These are phyloP conservation scores for Limnephilus lunatus DNA, from an alignment of 2,888 invertebrate genomes.

Conservation along the genomic window DNA sequence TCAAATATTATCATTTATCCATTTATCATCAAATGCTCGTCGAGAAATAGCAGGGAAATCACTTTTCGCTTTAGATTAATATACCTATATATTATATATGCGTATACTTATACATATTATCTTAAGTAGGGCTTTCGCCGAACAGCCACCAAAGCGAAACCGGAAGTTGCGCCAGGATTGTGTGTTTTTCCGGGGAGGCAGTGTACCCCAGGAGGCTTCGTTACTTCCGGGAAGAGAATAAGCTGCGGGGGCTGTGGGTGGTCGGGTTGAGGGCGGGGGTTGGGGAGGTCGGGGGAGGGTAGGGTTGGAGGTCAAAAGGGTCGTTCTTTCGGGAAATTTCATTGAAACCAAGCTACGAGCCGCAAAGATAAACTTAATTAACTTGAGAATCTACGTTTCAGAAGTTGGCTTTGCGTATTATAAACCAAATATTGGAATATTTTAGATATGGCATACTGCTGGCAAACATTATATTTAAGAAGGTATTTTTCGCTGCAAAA, in stretches of 20 bases:
- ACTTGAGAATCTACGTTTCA: neutral
- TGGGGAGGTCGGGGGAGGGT: neutral
- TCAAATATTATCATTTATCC: too few relatives aligned
- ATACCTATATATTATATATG: neutral
- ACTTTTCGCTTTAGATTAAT: neutral
- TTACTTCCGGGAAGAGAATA: conserved; percentile 38
- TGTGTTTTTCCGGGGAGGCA: conserved; percentile 40
- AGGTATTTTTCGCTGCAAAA: too few relatives aligned
- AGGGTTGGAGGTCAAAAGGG: conserved; percentile 31
- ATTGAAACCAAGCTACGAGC: neutral
- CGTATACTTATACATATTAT: neutral
- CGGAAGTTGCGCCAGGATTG: conserved; percentile 37
- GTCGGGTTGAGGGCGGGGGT: neutral
- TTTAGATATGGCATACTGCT: too few relatives aligned
- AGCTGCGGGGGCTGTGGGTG: neutral
- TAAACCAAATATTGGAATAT: neutral
- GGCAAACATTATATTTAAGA: too few relatives aligned
- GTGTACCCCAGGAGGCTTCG: conserved; percentile 20
- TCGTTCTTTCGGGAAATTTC: conserved; percentile 41
- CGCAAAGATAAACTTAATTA: neutral
- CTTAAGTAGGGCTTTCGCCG: neutral
- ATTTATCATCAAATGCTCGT: neutral
- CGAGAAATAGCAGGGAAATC: neutral
- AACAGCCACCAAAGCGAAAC: conserved; percentile 20
- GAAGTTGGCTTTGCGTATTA: neutral